Evolutionary conservation across 2,888 invertebrate species (phyloP), one percentile per base, ranked within the genome.

Genomic region (Ornithoptera alexandrae): DNA sequence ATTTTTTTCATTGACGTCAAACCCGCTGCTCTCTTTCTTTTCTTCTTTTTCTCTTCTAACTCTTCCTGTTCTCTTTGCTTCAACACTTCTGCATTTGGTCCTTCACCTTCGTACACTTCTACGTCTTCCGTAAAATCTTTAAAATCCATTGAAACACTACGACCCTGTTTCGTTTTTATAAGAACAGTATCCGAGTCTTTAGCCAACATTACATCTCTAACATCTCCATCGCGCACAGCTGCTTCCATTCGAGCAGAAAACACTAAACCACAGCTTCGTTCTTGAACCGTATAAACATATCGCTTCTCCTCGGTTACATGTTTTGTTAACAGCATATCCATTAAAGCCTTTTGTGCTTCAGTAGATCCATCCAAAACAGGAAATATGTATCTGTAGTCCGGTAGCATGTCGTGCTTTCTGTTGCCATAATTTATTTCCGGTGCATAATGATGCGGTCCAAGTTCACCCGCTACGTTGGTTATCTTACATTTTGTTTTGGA

Each of bases 201-300:
- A 5, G 96, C 96, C 22, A 97, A 89, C 94, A 96, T 94, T 2
- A 97, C 95, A 79, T 96, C 96, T 70, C 94, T 93, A 50, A 97
- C 95, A 76, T 96, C 96, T 67, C 96, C 96, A 77, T 96, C 95
- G 30, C 96, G 92, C 64, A 96, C 95, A 5, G 96, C 96, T 17
- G 95, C 94, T 84, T 97, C 97, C 80, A 96, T 93, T 71, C 94
- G 93, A 56, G 96, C 95, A 6, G 96, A 94, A 76, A 97, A 95
- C 60, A 97, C 95, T 75, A 97, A 93, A 78, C 95, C 95, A 81
- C 95, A 96, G 82, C 94, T 93, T 78, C 95, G 94, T 77, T 96
- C 96, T 77, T 95, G 94, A 53, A 97, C 95, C 24, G 95, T 95
- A 81, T 97, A 97, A 62, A 96, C 96, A 79, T 95, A 97, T 75